A percentile compares a stretch with the other conserved stretches of the same genome.
These are phyloP conservation scores for Limenitis arthemis DNA, from an alignment of 2,888 invertebrate species.

Conservation along the genomic window DNA sequence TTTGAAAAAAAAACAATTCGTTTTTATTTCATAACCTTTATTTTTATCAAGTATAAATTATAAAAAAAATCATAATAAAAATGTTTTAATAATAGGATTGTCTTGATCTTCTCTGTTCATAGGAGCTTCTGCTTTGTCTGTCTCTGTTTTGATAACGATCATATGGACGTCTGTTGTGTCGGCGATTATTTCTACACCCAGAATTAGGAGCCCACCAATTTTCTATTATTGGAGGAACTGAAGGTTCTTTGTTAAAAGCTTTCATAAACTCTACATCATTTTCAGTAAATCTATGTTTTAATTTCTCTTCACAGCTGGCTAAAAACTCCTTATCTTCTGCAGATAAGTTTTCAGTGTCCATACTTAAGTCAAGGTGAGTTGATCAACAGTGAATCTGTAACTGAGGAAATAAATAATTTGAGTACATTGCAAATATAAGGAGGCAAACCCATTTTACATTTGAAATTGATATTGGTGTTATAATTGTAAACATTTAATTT, in stretches of 20 bases:
- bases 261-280: conserved; percentile 75
- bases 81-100: conserved; percentile 5
- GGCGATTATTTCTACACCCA: conserved; percentile 43
- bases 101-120: conserved; percentile 11
- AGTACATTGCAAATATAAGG: too few species aligned
- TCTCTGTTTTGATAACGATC: conserved; percentile 33
- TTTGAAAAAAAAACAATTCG: conserved; percentile 53
- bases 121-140: conserved; percentile 24
- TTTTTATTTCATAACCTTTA: conserved; percentile 27
- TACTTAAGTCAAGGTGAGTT: conserved; percentile 27
- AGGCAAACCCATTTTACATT: conserved; percentile 38
- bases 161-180: conserved; percentile 39
- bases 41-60: neutral
- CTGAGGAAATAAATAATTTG: conserved; percentile 31
- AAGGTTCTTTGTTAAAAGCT: conserved; percentile 48
- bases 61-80: neutral
- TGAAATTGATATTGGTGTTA: too few species aligned
- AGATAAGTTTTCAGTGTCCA: conserved; percentile 51
- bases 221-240: conserved; percentile 73
- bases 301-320: conserved; percentile 74
- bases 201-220: conserved; percentile 61
- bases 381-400: conserved; percentile 37
- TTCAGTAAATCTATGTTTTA: conserved; percentile 74
- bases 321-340: conserved; percentile 73
- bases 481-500: too few species aligned